phyloP scores from a whole-genome alignment of 2,113 vertebrate species.

The Cyprinodon tularosa region DNA sequence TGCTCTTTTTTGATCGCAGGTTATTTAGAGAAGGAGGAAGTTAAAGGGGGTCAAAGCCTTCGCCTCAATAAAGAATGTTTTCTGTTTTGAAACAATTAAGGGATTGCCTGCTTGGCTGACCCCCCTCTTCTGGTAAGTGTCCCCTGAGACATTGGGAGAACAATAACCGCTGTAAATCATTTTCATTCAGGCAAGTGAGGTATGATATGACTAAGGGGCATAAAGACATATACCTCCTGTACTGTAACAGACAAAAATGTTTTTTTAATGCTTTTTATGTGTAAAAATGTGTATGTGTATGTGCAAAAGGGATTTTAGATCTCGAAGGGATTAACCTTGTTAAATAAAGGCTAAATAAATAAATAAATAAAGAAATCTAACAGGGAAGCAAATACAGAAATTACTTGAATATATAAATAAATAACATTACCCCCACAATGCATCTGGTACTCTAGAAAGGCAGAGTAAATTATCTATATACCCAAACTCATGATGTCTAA shows the following conservation, averaged over 20 bases:
- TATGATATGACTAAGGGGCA: slow-evolving; percentile 15
- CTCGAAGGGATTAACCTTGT: too few relatives aligned
- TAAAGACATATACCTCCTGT: slow-evolving; percentile 30
- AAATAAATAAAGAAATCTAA: not conserved
- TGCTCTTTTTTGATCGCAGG: slow-evolving; percentile 53
- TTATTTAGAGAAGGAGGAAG: slow-evolving; percentile 78
- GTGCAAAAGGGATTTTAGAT: too few relatives aligned
- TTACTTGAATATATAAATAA: too few relatives aligned
- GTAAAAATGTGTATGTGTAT: not conserved
- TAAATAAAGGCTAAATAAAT: not conserved
- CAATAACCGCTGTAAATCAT: slow-evolving; percentile 64
- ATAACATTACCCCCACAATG: too few relatives aligned
- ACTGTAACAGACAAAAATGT: not conserved
- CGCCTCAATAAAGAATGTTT: slow-evolving; percentile 78
- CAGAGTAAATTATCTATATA: too few relatives aligned
- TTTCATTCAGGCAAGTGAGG: slow-evolving; percentile 47
- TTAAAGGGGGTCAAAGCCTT: slow-evolving; percentile 63
- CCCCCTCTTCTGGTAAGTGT: slow-evolving; percentile 59
- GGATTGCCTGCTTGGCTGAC: slow-evolving; percentile 79
- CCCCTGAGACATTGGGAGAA: slow-evolving; percentile 64
- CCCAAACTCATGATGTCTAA: not conserved
- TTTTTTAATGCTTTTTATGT: slow-evolving; percentile 11
- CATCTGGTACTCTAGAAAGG: too few relatives aligned
- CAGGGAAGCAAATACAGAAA: too few relatives aligned
- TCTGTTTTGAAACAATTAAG: slow-evolving; percentile 78